Base-by-base conservation (phyloP, 1,140 invertebrate species). In the Amphibalanus amphitrite region DNA sequence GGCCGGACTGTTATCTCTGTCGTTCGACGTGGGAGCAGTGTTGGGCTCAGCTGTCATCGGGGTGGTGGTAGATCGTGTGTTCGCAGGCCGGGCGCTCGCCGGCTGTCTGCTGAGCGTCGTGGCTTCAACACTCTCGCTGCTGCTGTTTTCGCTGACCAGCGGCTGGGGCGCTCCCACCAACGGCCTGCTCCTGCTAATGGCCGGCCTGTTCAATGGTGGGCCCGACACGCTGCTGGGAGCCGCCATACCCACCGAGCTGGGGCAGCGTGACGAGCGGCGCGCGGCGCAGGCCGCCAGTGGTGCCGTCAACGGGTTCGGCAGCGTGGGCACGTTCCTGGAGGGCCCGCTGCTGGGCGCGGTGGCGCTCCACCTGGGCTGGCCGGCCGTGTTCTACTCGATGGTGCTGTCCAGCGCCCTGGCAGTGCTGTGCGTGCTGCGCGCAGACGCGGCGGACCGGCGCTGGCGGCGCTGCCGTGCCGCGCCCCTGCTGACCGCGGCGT, bases 21-120 rank as follows among this genome's bases (percentile, higher is more conserved):
- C 80, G 23, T 84, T 84, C 78, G 84, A 85, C 75, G 76, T 84
- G 67, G 84, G 84, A 33, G 84, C 83, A 65, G 80, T 81, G 3
- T 26, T 81, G 25, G 84, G 83, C 6, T 82, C 81, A 76, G 79
- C 80, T 67, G 67, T 78, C 3, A 79, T 84, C 71, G 84, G 83
- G 23, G 72, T 81, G 29, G 74, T 82, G 17, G 77, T 83, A 10
- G 82, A 83, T 71, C 71, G 80, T 69, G 79, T 77, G 72, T 83
- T 82, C 73, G 75, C 77, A 28, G 77, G 78, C 4, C 75, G 78
- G 33, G 77, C 80, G 28, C 73, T 84, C 47, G 73, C 80, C n/a
- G 82, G 81, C 25, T 80, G 80, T 40, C 79, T 78, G 69, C 28
- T 83, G 29, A 80, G 80, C 67, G 77, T 79, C 4, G 73, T 79